These are phyloP conservation scores for Heliornis fulica DNA, from an alignment of 2,113 vertebrate species.

Conservation along the genomic window DNA sequence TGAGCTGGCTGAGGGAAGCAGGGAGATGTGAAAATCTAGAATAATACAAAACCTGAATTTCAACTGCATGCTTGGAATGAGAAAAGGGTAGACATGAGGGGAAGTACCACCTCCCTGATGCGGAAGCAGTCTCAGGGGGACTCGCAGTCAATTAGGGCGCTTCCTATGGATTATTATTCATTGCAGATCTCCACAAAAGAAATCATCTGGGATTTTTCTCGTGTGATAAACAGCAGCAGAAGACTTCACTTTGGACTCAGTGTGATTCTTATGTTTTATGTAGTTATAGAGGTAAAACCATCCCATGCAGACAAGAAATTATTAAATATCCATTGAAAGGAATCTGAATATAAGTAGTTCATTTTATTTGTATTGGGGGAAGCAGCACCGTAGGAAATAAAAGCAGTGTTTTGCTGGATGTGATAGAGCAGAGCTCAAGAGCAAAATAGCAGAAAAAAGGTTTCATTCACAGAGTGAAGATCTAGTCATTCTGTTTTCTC, in stretches of 20 bases:
- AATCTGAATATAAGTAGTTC: background rate
- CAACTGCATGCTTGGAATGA: background rate
- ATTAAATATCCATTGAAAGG: background rate
- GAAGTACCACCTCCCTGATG: background rate
- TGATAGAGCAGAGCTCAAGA: background rate
- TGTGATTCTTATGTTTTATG: background rate
- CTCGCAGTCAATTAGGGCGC: background rate
- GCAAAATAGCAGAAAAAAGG: background rate
- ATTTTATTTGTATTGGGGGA: background rate
- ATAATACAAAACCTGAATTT: background rate
- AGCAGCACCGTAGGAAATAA: background rate
- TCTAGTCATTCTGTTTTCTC: background rate
- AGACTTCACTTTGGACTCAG: background rate
- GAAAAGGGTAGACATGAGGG: background rate
- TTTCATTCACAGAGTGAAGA: background rate
- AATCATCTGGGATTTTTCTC: background rate
- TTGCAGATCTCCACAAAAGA: background rate
- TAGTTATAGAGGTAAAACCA: background rate
- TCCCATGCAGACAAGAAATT: background rate
- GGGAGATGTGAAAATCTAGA: background rate
- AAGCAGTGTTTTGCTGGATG: background rate
- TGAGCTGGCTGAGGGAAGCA: background rate
- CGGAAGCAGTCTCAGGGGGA: background rate
- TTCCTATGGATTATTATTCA: background rate
- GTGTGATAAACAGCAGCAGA: background rate